Evolutionary conservation across 2,797 vertebrate genomes (phyloP).

Genomic region (Adrianichthys oophorus): DNA sequence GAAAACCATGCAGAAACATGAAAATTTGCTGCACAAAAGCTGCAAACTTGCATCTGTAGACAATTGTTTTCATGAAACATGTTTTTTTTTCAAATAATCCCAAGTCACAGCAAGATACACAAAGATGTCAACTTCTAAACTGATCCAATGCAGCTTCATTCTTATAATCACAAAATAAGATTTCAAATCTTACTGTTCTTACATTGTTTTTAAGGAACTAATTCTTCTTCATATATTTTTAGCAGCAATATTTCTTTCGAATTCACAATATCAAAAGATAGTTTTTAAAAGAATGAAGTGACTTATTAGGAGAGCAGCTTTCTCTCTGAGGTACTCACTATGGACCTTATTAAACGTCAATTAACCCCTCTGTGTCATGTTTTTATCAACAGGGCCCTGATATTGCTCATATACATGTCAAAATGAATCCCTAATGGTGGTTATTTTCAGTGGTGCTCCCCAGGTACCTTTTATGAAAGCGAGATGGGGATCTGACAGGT

Average conservation of each 20-base stretch:
- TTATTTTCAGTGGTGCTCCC: conserved; percentile 77
- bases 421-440: conserved; percentile 70
- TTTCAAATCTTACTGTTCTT: too few species aligned
- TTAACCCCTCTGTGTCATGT: conserved; percentile 59
- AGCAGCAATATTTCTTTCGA: too few species aligned
- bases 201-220: too few species aligned
- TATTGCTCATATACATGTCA: conserved; percentile 68
- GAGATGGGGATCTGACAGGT: conserved; percentile 76
- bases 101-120: too few species aligned
- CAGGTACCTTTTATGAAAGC: conserved; percentile 76
- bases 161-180: too few species aligned
- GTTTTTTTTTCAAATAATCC: too few species aligned
- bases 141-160: too few species aligned
- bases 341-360: conserved; percentile 59
- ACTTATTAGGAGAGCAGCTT: conserved; percentile 31
- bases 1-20: conserved; percentile 14
- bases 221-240: too few species aligned
- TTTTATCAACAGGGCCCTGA: conserved; percentile 60
- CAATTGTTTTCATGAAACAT: neutral
- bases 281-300: conserved; percentile 9
- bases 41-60: conserved; percentile 1
- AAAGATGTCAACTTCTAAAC: too few species aligned
- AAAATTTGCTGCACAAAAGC: conserved; percentile 3
- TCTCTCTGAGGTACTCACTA: conserved; percentile 42
- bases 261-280: too few species aligned